Evolutionary conservation across 2,113 vertebrate species (phyloP).

Genomic region (Melanerpes formicivorus): DNA sequence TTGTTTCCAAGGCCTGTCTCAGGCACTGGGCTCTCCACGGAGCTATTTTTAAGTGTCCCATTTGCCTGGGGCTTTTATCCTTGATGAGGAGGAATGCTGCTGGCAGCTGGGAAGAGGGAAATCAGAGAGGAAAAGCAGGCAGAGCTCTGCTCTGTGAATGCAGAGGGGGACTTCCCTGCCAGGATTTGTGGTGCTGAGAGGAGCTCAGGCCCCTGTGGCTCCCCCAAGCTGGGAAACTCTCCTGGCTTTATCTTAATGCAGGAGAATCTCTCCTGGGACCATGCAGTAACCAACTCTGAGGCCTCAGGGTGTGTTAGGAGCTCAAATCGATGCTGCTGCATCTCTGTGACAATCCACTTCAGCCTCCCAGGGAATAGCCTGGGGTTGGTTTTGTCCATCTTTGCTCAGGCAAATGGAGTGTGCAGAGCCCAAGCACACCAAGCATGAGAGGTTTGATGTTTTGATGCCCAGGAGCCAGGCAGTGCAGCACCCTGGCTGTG

Average conservation of each 20-base stretch:
- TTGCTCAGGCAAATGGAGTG: slow-evolving; percentile 33
- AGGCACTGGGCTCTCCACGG: neutral
- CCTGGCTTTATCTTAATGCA: slow-evolving; percentile 26
- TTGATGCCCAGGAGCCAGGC: neutral
- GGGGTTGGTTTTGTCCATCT: neutral
- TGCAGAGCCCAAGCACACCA: neutral
- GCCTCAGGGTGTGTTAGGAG: slow-evolving; percentile 1
- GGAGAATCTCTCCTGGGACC: slow-evolving; percentile 24
- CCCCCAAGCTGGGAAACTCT: neutral
- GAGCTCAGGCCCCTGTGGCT: neutral
- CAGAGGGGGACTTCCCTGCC: neutral
- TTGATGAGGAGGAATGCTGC: neutral
- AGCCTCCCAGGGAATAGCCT: neutral
- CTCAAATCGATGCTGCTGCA: slow-evolving; percentile 9
- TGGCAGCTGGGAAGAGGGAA: slow-evolving; percentile 14
- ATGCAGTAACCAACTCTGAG: slow-evolving; percentile 12
- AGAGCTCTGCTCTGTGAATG: neutral
- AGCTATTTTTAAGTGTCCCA: neutral
- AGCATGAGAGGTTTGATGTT: slow-evolving; percentile 52
- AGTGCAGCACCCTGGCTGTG: neutral
- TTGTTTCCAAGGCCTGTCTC: neutral
- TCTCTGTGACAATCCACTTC: slow-evolving; percentile 21
- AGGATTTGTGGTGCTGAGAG: neutral
- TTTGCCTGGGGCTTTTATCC: slow-evolving; percentile 5
- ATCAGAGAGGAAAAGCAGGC: neutral